Evolutionary conservation across 2,888 invertebrate genomes (phyloP).

Genomic region (Morpho helenor): DNA sequence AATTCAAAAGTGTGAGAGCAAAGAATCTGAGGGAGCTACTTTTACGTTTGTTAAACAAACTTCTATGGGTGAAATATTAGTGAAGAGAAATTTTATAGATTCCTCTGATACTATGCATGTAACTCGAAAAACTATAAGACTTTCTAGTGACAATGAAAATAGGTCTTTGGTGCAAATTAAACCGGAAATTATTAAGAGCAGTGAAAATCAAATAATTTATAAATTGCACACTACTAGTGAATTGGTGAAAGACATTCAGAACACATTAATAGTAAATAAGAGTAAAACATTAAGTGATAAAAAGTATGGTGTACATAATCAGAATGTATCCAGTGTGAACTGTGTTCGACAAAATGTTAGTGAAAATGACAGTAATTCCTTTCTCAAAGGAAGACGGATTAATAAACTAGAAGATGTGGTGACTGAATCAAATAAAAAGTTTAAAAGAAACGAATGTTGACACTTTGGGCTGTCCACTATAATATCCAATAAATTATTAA

Average conservation of each 20-base stretch:
- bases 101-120: conserved; percentile 62
- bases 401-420: conserved; percentile 66
- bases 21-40: conserved; percentile 57
- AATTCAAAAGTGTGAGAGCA: conserved; percentile 47
- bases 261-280: conserved; percentile 72
- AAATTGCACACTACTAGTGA: conserved; percentile 62
- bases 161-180: conserved; percentile 67
- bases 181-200: conserved; percentile 65
- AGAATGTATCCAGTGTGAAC: conserved; percentile 67
- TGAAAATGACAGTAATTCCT: conserved; percentile 67
- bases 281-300: conserved; percentile 72
- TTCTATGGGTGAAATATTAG: conserved; percentile 62
- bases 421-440: conserved; percentile 68
- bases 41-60: conserved; percentile 68
- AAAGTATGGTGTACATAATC: conserved; percentile 74
- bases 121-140: conserved; percentile 60
- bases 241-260: conserved; percentile 74
- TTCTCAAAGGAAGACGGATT: conserved; percentile 63
- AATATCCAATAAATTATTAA: conserved; percentile 65
- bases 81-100: conserved; percentile 63
- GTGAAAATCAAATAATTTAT: conserved; percentile 67
- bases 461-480: conserved; percentile 47
- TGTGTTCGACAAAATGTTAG: conserved; percentile 64
- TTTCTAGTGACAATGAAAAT: conserved; percentile 67
- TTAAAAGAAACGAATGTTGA: conserved; percentile 73